Evolutionary conservation across 2,113 vertebrate genomes (phyloP).

Genomic region (Leptodactylus fuscus): DNA sequence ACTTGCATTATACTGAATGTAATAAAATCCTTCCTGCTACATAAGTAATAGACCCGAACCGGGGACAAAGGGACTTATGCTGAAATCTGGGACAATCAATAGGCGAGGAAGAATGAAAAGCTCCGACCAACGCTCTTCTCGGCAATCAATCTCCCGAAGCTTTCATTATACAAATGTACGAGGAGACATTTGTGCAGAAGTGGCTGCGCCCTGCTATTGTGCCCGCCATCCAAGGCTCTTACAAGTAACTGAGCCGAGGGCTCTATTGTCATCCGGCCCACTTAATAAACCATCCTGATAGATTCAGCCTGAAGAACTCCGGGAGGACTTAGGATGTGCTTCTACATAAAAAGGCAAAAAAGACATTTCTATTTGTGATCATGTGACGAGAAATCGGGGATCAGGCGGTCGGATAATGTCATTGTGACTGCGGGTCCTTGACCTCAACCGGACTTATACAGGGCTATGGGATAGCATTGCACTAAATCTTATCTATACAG

Average conservation of each 20-base stretch:
- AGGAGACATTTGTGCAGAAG: background rate
- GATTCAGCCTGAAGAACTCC: background rate
- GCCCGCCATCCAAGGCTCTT: background rate
- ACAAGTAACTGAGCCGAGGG: background rate
- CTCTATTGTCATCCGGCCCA: background rate
- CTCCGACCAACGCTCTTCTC: background rate
- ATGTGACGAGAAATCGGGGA: background rate
- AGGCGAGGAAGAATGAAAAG: background rate
- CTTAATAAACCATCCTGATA: slow-evolving; percentile 1
- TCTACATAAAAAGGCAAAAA: background rate
- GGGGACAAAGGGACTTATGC: background rate
- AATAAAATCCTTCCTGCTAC: slow-evolving; percentile 3
- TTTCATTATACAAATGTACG: slow-evolving; percentile 8
- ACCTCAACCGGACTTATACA: background rate
- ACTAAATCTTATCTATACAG: background rate
- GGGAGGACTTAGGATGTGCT: background rate
- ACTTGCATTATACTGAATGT: background rate
- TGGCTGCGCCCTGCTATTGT: background rate
- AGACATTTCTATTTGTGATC: background rate
- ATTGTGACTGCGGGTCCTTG: background rate
- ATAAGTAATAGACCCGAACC: background rate
- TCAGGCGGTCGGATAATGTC: no score
- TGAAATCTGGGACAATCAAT: slow-evolving; percentile 20
- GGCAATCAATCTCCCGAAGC: background rate
- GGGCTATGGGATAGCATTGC: background rate